Evolutionary conservation across 92 coral and sea anemone genomes (phyloP).

Genomic region (Hydrozoanthus gracilis): DNA sequence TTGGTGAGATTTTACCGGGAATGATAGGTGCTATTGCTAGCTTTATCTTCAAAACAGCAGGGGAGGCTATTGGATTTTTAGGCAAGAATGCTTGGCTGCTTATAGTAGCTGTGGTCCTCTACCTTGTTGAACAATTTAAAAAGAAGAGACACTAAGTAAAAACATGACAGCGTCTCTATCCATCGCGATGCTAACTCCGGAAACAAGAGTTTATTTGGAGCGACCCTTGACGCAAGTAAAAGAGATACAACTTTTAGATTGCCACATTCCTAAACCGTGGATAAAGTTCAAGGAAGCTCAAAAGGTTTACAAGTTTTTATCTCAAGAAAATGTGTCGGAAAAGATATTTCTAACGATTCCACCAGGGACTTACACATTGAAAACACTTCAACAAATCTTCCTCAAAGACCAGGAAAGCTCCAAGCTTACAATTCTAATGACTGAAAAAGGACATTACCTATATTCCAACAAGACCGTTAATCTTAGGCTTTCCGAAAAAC

Average conservation of each 20-base stretch:
- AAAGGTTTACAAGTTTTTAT: conserved; percentile 15
- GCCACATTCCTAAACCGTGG: conserved; percentile 11
- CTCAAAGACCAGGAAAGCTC: conserved; percentile 11
- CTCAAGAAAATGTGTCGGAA: conserved; percentile 8
- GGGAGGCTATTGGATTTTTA: conserved; percentile 53
- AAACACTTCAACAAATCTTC: conserved; percentile 30
- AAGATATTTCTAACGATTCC: conserved; percentile 18
- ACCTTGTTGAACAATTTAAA: conserved; percentile 62
- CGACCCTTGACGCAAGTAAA: conserved; percentile 34
- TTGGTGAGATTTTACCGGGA: conserved; percentile 53
- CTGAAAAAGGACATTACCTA: conserved; percentile 14
- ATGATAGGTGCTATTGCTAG: conserved; percentile 51
- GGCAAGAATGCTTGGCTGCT: conserved; percentile 63
- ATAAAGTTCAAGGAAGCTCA: conserved; percentile 2
- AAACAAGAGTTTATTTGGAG: conserved; percentile 31
- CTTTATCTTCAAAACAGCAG: conserved; percentile 49
- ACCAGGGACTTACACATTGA: conserved; percentile 33
- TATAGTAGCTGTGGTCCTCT: conserved; percentile 57
- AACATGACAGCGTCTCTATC: conserved; percentile 20
- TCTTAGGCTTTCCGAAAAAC: conserved; percentile 26
- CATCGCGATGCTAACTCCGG: conserved; percentile 28
- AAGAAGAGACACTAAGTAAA: conserved; percentile 42
- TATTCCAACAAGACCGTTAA: conserved; percentile 34
- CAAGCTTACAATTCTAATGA: conserved; percentile 34
- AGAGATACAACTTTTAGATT: conserved; percentile 29